phyloP scores from a whole-genome alignment of 2,888 invertebrate species.

The Gari tellinella region DNA sequence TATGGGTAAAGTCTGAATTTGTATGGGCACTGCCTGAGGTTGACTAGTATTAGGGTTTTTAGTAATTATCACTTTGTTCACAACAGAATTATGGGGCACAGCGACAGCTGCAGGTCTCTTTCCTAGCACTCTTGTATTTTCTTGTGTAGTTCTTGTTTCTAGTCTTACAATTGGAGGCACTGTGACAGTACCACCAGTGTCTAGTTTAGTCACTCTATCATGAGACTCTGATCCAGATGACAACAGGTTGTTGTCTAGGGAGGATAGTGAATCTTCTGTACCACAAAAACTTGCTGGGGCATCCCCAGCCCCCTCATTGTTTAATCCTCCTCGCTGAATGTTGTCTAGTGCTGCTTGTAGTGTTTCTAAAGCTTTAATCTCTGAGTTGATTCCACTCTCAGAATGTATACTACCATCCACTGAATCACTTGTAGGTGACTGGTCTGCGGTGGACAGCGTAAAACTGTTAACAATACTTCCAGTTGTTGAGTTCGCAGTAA shows the following conservation, averaged over 20 bases:
- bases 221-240: neutral
- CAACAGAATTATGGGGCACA: constrained; percentile 64
- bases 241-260: constrained; percentile 25
- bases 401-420: constrained; percentile 48
- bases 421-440: constrained; percentile 50
- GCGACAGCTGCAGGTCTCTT: constrained; percentile 41
- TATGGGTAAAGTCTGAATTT: constrained; percentile 61
- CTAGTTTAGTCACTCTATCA: neutral
- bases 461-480: constrained; percentile 50
- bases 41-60: constrained; percentile 80
- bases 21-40: constrained; percentile 76
- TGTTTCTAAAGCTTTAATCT: constrained; percentile 30
- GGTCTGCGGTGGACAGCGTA: constrained; percentile 25
- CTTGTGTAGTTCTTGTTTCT: constrained; percentile 35
- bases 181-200: constrained; percentile 33
- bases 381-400: constrained; percentile 22
- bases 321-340: constrained; percentile 22
- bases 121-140: constrained; percentile 38
- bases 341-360: constrained; percentile 48
- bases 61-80: constrained; percentile 83
- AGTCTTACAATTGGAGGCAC: constrained; percentile 49
- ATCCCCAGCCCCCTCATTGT: constrained; percentile 25
- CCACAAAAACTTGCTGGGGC: constrained; percentile 25
- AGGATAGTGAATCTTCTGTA: constrained; percentile 23
- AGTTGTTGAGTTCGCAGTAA: constrained; percentile 57